These are phyloP conservation scores for Arrhamphus sclerolepis DNA, from an alignment of 2,797 vertebrate genomes.

Conservation along the genomic window DNA sequence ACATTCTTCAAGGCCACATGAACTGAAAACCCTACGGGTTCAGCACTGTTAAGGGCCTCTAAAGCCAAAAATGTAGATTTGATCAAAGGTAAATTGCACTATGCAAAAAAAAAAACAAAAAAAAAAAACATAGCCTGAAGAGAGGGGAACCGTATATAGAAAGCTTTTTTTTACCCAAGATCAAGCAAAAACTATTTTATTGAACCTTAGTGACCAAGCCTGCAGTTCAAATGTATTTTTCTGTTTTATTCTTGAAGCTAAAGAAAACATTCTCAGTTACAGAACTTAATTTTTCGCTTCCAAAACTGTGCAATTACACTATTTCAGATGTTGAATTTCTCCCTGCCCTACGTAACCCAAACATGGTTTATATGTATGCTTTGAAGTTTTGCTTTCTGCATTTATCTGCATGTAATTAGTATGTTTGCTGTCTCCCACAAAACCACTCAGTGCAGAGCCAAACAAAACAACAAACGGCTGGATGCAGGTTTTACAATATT, in stretches of 20 bases:
- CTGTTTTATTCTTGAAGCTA: slow-evolving; percentile 31
- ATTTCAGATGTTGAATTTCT: slow-evolving; percentile 33
- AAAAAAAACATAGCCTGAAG: slow-evolving; percentile 38
- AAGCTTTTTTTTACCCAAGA: slow-evolving; percentile 23
- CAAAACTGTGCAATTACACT: slow-evolving; percentile 42
- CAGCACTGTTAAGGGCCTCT: slow-evolving; percentile 5
- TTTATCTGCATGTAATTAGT: slow-evolving; percentile 42
- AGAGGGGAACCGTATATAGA: slow-evolving; percentile 15
- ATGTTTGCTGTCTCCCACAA: slow-evolving; percentile 29
- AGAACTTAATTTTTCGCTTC: slow-evolving; percentile 20
- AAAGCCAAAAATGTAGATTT: slow-evolving; percentile 36
- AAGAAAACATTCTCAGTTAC: slow-evolving; percentile 32
- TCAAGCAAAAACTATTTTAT: slow-evolving; percentile 30
- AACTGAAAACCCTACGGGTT: slow-evolving; percentile 28
- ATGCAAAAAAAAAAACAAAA: slow-evolving; percentile 53
- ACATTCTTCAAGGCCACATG: slow-evolving; percentile 27
- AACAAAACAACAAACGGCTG: slow-evolving; percentile 51
- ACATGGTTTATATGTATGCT: slow-evolving; percentile 18
- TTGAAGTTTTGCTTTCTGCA: slow-evolving; percentile 50
- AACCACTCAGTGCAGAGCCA: slow-evolving; percentile 39
- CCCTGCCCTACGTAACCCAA: slow-evolving; percentile 17
- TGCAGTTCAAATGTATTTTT: slow-evolving; percentile 10
- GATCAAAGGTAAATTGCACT: slow-evolving; percentile 51
- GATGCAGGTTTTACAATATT: slow-evolving; percentile 25
- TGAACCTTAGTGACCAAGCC: slow-evolving; percentile 31